Conservation (phyloP, 2,797 vertebrate genomes). For the Cyprinodon diabolis region DNA sequence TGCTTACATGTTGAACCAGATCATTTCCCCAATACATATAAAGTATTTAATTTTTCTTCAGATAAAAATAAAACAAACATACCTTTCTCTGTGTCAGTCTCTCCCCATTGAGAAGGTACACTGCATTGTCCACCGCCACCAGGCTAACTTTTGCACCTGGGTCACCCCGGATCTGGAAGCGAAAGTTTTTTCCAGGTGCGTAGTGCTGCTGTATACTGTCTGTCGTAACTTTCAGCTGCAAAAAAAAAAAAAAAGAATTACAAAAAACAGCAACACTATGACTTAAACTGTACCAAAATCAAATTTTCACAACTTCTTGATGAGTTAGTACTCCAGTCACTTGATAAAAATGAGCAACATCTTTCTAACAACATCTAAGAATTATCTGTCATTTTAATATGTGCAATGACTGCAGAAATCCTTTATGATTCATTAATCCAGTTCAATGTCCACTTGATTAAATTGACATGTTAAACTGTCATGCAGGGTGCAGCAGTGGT, state of each 20-base stretch:
- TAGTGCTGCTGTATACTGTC: conserved; percentile 5
- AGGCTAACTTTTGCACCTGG: conserved; percentile 80
- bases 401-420: not conserved
- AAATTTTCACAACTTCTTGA: not conserved
- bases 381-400: not conserved
- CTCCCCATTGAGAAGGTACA: conserved; percentile 80
- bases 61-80: conserved; percentile 1
- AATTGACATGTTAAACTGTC: not conserved
- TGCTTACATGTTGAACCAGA: not conserved
- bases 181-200: conserved; percentile 63
- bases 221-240: conserved; percentile 67
- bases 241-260: not conserved
- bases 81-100: conserved; percentile 86
- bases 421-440: not conserved
- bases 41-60: not conserved
- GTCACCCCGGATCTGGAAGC: conserved; percentile 76
- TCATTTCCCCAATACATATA: not conserved
- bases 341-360: not conserved
- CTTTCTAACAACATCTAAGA: not conserved
- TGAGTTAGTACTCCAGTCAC: not conserved
- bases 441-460: not conserved
- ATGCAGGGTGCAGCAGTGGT: no score
- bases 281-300: not conserved
- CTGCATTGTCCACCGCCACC: conserved; percentile 85
- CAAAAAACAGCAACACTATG: not conserved